Conservation (phyloP, 1,140 invertebrate species). For the Calliphora vicina region DNA sequence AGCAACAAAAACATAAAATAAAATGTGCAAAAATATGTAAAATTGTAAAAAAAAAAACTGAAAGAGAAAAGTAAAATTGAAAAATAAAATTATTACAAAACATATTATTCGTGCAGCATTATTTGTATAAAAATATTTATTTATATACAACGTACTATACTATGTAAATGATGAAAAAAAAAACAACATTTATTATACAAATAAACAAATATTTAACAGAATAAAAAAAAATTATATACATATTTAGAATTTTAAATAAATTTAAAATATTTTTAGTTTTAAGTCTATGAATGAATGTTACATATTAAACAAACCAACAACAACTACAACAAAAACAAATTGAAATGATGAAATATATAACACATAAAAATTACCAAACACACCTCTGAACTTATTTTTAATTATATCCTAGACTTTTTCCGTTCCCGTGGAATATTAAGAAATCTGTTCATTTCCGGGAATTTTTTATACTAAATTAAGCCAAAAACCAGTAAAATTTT, state of each 20-base stretch:
- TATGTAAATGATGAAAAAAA: neutral
- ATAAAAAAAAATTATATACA: neutral
- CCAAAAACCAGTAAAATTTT: too few species aligned
- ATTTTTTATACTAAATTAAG: too few species aligned
- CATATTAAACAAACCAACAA: neutral
- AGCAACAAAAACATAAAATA: neutral
- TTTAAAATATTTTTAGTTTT: neutral
- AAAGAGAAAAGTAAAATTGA: neutral
- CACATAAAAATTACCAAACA: neutral
- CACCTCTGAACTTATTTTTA: neutral
- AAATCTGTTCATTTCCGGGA: too few species aligned
- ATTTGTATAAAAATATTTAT: slow-evolving; percentile 5
- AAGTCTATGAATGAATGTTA: neutral
- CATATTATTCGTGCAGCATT: slow-evolving; percentile 4
- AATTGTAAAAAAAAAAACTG: too few species aligned
- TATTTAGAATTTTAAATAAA: slow-evolving; percentile 19
- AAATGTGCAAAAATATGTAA: neutral
- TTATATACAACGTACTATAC: too few species aligned
- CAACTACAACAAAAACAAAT: neutral
- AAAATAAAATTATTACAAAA: neutral
- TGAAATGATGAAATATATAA: neutral
- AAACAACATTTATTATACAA: neutral
- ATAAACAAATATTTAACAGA: slow-evolving; percentile 5
- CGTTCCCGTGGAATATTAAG: too few species aligned
- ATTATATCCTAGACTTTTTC: too few species aligned